A percentile compares a stretch with the other conserved stretches of the same genome.
Evolutionary conservation across 2,797 vertebrate genomes (phyloP).

Genomic region (Tauraco hartlaubi): DNA sequence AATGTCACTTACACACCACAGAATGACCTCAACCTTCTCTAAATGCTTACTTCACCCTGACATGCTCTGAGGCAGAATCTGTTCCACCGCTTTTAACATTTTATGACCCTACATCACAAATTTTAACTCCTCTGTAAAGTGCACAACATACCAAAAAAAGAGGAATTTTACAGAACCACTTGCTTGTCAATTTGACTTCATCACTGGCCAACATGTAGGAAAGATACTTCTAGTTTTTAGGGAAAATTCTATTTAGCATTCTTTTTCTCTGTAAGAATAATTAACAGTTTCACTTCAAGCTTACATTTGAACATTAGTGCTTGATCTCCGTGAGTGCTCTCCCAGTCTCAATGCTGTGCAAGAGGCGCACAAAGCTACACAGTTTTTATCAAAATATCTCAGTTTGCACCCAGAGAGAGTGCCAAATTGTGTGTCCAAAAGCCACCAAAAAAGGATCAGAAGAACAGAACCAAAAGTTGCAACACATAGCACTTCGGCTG

Average conservation of each 20-base stretch:
- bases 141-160: background rate
- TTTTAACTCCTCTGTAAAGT: background rate
- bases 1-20: background rate
- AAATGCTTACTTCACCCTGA: background rate
- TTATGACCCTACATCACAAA: background rate
- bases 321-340: accelerated
- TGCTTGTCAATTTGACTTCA: background rate
- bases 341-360: background rate
- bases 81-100: background rate
- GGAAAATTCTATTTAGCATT: background rate
- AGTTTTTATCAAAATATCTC: background rate
- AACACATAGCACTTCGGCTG: background rate
- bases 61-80: background rate
- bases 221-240: background rate
- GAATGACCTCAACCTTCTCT: background rate
- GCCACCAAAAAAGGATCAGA: background rate
- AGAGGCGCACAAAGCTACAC: background rate
- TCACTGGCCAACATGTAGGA: background rate
- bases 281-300: background rate
- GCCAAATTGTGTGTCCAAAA: background rate
- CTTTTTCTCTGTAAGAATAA: background rate
- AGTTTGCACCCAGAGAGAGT: background rate
- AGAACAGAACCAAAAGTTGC: background rate
- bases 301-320: background rate
- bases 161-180: background rate